Evolutionary conservation across 2,888 invertebrate species (phyloP), one percentile per base, ranked within the genome.

Genomic region (Tenthredo livida): DNA sequence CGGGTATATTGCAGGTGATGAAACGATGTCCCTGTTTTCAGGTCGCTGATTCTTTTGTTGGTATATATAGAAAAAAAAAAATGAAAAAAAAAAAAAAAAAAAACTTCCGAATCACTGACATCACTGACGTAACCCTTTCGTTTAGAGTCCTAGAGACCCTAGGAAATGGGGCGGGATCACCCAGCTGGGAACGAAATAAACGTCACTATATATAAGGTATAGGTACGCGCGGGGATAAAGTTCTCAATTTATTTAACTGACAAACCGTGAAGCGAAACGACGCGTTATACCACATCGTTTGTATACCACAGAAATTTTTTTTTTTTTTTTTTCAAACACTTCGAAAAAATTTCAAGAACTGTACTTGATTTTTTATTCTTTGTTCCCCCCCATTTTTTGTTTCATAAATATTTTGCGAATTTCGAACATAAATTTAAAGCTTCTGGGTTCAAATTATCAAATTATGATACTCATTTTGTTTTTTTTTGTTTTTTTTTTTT

Each of bases 181-280:
- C 77, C 77, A 61, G 78, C 21, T 80, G 58, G 78, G 12, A 40
- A 80, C 37, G 61, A 80, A 80, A 80, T 80, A 61, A 80, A 80
- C 78, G 78, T 80, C 78, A 80, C 78, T 29, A 17, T 29, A 17
- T n/a, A n/a, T n/a, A n/a, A n/a, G n/a, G n/a, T n/a, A n/a, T n/a
- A 61, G 78, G 78, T 61, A 80, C 4, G 33, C 2, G 2, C 25
- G 40, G 58, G 58, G 61, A 40, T 80, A n/a, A 80, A 80, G 37
- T 80, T 80, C 61, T 80, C 78, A 80, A 80, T 61, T 80, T 54
- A 77, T 77, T 77, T 77, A 50, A 77, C 54, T 77, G 25, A 77
- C 77, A 50, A 77, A 50, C 50, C 77, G 77, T 77, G 50, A 77
- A 77, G 77, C 77, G 77, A 77, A n/a, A 50, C 77, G 47, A 47